Percentiles rank a stretch among this genome's conserved stretches.
phyloP scores from a whole-genome alignment of 2,888 invertebrate genomes.

The Apoderus coryli region DNA sequence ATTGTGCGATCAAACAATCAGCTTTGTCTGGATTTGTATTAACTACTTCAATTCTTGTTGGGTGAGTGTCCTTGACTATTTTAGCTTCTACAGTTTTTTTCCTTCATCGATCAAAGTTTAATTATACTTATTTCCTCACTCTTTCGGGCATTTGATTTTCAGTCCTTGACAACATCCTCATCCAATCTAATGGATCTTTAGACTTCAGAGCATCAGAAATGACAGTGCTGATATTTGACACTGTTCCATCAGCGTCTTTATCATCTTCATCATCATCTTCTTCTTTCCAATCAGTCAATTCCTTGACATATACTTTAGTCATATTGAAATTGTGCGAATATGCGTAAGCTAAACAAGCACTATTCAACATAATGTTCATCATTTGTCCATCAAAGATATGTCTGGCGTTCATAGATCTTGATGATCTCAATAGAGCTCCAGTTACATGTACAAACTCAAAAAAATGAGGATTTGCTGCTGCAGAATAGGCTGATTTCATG shows the following conservation, averaged over 20 bases:
- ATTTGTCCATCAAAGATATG: slow-evolving; percentile 4
- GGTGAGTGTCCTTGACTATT: too few relatives aligned
- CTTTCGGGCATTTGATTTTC: background rate
- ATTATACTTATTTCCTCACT: slow-evolving; percentile 3
- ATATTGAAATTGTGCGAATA: background rate
- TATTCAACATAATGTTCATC: slow-evolving; percentile 5
- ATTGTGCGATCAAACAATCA: too few relatives aligned
- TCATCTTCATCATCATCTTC: too few relatives aligned
- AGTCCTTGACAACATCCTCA: background rate
- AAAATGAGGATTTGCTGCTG: slow-evolving; percentile 2
- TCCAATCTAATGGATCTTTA: background rate
- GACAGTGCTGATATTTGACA: too few relatives aligned
- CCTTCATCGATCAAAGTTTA: too few relatives aligned
- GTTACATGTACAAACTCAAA: slow-evolving; percentile 5
- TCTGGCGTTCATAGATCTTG: slow-evolving; percentile 6
- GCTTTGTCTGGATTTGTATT: too few relatives aligned
- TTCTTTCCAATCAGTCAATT: background rate
- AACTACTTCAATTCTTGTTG: too few relatives aligned
- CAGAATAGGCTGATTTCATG: slow-evolving; percentile 3
- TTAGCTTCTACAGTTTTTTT: too few relatives aligned
- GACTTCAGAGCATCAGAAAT: background rate
- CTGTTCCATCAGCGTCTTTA: too few relatives aligned
- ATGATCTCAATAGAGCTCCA: slow-evolving; percentile 6
- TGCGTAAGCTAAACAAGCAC: slow-evolving; percentile 5
- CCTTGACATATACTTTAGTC: background rate